These are phyloP conservation scores for Thripadectes ignobilis DNA, from an alignment of 2,797 vertebrate species.

Conservation along the genomic window DNA sequence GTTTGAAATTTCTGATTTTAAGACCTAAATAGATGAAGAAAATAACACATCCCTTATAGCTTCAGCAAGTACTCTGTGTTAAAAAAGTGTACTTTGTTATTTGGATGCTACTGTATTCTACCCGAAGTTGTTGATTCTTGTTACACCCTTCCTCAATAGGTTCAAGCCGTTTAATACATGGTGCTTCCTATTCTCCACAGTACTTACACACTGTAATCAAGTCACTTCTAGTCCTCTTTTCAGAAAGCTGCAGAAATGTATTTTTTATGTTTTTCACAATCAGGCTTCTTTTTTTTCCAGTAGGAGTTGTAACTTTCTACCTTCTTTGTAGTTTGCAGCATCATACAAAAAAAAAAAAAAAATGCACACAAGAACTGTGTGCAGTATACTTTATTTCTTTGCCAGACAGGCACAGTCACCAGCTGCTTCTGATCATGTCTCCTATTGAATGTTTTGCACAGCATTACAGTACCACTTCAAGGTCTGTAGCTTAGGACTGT, in stretches of 20 bases:
- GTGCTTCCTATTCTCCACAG: background rate
- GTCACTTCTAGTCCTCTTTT: background rate
- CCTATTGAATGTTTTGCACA: background rate
- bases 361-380: background rate
- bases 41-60: background rate
- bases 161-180: background rate
- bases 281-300: background rate
- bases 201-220: background rate
- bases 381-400: background rate
- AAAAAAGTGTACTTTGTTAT: background rate
- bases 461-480: background rate
- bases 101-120: background rate
- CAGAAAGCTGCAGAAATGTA: conserved; percentile 1
- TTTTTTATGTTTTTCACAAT: background rate
- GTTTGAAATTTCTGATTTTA: background rate
- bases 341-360: background rate
- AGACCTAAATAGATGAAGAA: background rate
- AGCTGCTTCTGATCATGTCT: background rate
- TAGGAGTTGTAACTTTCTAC: background rate
- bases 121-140: background rate
- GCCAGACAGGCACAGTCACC: background rate
- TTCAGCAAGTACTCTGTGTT: background rate
- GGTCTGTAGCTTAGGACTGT: background rate
- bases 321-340: background rate
- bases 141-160: background rate